phyloP scores from a whole-genome alignment of 2,888 invertebrate species.

The Nematopogon swammerdamellus region DNA sequence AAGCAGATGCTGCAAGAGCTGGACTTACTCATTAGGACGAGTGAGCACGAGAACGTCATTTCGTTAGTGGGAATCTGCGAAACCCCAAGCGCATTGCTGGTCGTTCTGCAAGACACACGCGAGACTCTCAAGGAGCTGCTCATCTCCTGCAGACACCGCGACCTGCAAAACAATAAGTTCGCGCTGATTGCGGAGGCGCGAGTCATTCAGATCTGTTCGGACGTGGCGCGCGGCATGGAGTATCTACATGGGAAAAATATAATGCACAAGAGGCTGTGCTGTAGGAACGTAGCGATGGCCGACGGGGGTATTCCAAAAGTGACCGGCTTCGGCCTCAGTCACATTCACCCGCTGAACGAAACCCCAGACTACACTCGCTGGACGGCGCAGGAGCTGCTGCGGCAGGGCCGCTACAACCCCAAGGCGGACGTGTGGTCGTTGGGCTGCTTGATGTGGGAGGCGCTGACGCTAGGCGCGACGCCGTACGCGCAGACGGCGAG shows the following conservation, averaged over 20 bases:
- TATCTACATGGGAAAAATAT: slow-evolving; percentile 66
- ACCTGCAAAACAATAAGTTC: slow-evolving; percentile 51
- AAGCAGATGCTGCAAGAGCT: slow-evolving; percentile 64
- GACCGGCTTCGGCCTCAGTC: slow-evolving; percentile 71
- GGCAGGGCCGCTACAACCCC: slow-evolving; percentile 62
- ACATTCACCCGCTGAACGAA: slow-evolving; percentile 59
- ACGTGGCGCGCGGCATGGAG: slow-evolving; percentile 69
- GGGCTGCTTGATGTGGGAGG: slow-evolving; percentile 81
- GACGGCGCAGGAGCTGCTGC: slow-evolving; percentile 76
- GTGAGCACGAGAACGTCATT: slow-evolving; percentile 68
- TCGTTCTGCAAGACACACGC: slow-evolving; percentile 68
- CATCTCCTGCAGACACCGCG: slow-evolving; percentile 56
- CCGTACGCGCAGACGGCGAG: slow-evolving; percentile 68
- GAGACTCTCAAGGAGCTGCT: slow-evolving; percentile 69
- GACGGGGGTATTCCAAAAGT: slow-evolving; percentile 68
- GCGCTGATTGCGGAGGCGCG: slow-evolving; percentile 61
- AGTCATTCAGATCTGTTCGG: slow-evolving; percentile 61
- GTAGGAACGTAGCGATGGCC: slow-evolving; percentile 67
- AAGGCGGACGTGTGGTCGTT: slow-evolving; percentile 84
- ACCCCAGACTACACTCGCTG: slow-evolving; percentile 74
- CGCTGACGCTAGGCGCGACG: slow-evolving; percentile 74
- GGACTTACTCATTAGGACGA: slow-evolving; percentile 66
- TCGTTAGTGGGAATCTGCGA: slow-evolving; percentile 78
- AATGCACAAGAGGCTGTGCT: slow-evolving; percentile 70
- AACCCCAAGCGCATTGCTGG: slow-evolving; percentile 68